These are phyloP conservation scores for Probosciger aterrimus DNA, from an alignment of 2,113 vertebrate species.

Conservation along the genomic window DNA sequence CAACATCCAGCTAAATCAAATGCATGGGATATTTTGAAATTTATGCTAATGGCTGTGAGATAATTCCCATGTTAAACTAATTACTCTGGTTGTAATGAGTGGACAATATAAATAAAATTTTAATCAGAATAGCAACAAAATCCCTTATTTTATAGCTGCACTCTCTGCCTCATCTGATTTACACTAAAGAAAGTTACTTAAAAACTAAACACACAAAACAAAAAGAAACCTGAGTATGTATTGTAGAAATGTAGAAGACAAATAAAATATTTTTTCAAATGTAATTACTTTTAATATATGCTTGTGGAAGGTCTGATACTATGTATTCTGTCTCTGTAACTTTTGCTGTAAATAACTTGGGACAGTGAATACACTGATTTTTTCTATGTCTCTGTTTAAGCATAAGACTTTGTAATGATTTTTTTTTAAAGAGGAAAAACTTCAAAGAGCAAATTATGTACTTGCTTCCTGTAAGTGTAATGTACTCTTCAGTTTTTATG, in stretches of 20 bases:
- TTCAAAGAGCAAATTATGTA: slow-evolving; percentile 88
- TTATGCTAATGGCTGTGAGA: not conserved
- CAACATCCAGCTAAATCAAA: not conserved
- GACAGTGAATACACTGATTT: slow-evolving; percentile 89
- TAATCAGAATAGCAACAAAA: slow-evolving; percentile 53
- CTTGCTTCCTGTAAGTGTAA: slow-evolving; percentile 78
- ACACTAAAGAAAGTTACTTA: slow-evolving; percentile 52
- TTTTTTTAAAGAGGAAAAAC: slow-evolving; percentile 89
- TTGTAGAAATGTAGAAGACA: slow-evolving; percentile 84
- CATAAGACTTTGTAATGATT: slow-evolving; percentile 94
- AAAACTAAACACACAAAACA: slow-evolving; percentile 59
- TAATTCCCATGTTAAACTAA: slow-evolving; percentile 16
- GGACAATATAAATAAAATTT: not conserved
- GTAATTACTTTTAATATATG: slow-evolving; percentile 85
- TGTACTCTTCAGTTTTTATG: slow-evolving; percentile 74
- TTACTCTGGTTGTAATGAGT: not conserved
- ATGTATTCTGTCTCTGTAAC: slow-evolving; percentile 84
- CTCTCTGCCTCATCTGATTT: slow-evolving; percentile 68
- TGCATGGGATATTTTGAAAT: not conserved
- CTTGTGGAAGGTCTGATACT: slow-evolving; percentile 84
- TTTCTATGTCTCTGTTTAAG: slow-evolving; percentile 97
- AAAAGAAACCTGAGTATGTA: slow-evolving; percentile 75
- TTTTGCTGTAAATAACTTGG: slow-evolving; percentile 91
- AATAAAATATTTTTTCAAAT: slow-evolving; percentile 85
- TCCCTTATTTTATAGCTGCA: slow-evolving; percentile 62